Conservation (phyloP, 2,113 vertebrate genomes). For the Columba livia region DNA sequence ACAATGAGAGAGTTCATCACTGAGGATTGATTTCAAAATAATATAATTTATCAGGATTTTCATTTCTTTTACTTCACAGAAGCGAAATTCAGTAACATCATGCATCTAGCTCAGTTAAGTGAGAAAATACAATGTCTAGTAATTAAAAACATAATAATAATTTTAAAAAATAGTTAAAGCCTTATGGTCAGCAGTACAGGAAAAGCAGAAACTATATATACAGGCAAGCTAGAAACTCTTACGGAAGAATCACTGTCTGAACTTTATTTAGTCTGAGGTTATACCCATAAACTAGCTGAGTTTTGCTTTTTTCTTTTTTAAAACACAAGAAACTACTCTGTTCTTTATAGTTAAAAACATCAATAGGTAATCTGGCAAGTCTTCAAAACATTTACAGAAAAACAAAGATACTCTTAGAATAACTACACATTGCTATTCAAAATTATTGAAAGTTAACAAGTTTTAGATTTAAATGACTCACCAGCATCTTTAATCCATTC, state of each 20-base stretch:
- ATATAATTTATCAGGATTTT: background rate
- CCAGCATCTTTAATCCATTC: slow-evolving; percentile 91
- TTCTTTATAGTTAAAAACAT: background rate
- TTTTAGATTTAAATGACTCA: slow-evolving; percentile 70
- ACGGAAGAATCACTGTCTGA: background rate
- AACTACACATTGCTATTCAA: background rate
- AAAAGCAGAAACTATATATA: background rate
- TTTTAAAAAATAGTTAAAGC: background rate
- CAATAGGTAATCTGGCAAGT: background rate
- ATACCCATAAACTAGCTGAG: background rate
- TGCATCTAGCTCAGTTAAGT: background rate
- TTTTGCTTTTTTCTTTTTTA: background rate
- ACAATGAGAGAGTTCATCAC: background rate
- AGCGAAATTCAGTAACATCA: background rate
- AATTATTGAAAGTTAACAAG: background rate
- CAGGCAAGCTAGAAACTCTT: background rate
- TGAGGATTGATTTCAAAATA: background rate
- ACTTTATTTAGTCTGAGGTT: background rate
- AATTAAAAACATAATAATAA: too few relatives aligned
- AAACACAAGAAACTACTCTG: background rate
- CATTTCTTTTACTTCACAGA: background rate
- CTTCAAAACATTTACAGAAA: background rate
- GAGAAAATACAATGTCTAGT: background rate
- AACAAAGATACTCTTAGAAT: background rate
- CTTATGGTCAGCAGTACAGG: background rate